Evolutionary conservation across 2,113 vertebrate genomes (phyloP), one percentile per base, ranked within the genome.

Genomic region (Marcusenius ussheri): DNA sequence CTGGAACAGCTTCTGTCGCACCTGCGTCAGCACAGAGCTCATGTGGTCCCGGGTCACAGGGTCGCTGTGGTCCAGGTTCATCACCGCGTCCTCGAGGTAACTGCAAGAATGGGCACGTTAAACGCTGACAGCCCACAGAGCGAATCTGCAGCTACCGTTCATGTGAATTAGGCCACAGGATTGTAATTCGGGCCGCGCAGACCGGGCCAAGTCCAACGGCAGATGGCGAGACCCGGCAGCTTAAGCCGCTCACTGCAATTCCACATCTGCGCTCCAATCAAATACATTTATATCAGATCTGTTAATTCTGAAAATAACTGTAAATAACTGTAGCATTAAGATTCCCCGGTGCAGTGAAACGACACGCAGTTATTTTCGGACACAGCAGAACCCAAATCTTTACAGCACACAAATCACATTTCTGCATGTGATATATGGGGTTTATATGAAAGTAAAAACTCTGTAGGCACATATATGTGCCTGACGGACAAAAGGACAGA

Each of bases 11-110:
- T 98, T 99, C 91, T 98, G 98, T 88, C 97, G 95, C 89, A 99
- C 97, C 94, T 99, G 98, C 91, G 96, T 93, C 96, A 99, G 94
- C 90, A 99, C 97, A 0, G 97, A 97, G 10, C 97, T 95, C 97
- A 99, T 98, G 96, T 99, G 98, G 95, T 99, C 98, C 88, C 97
- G 93, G 58, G 98, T 99, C 93, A 99, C 97, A 31, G 98, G 98
- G 93, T 99, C 97, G 0, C 96, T 95, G 93, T 98, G 97, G 95
- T 99, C 97, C 93, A 99, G 95, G 90, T 99, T 98, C 97, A 99
- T 98, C 93, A 99, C 97, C 0, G 98, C 98, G 17, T 99, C 98
- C 93, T 99, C 98, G 92, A 99, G 91, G 94, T 99, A 99, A 93
- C 98, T 99, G 93, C 5, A 21, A 17, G 5, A 45, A 47, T 27